Evolutionary conservation across 2,888 invertebrate genomes (phyloP), one percentile per base, ranked within the genome.

Genomic region (Choreutis nemorana): DNA sequence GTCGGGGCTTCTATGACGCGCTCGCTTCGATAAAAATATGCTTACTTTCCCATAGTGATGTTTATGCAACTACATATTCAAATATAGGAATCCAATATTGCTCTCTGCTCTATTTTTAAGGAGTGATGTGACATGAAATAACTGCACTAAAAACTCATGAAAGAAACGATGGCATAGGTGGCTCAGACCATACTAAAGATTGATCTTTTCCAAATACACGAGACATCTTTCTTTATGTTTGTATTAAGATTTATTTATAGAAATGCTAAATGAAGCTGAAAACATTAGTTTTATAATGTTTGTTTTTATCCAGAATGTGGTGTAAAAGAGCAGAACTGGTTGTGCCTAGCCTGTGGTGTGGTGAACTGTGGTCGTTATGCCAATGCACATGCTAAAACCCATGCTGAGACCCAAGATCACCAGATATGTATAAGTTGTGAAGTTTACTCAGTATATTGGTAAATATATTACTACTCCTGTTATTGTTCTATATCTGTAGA

Each of bases 301-400:
- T n/a, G 28, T 28, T 29, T 52, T 53, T 37, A 55, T 58, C 29
- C 60, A 87, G 87, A 81, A 70, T 87, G 87, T 61, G 73, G 75
- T 26, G 81, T 82, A 18, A 67, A 67, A 33, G 83, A 86, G 41
- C 88, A 87, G 57, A 86, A 87, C 36, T 91, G 90, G 90, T 70
- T 91, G 41, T 91, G 91, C 55, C 71, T 91, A 40, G 80, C 83
- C 35, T 91, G 91, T 61, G 90, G 90, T 5, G 73, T 77, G 27
- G 80, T 90, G 34, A 83, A 86, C 48, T 91, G 91, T 66, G 90
- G 91, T 33, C 84, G 90, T 29, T 90, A 90, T 56, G 83, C 88
- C 33, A 87, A 85, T 39, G 89, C 85, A 5, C 91, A 92, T 66
- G 90, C 90, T 12, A 82, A 87, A 42, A 67, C 81, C 39, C 91